A percentile compares a stretch with the other conserved stretches of the same genome.
Evolutionary conservation across 1,140 invertebrate genomes (phyloP).

Genomic region (Ooceraea biroi): DNA sequence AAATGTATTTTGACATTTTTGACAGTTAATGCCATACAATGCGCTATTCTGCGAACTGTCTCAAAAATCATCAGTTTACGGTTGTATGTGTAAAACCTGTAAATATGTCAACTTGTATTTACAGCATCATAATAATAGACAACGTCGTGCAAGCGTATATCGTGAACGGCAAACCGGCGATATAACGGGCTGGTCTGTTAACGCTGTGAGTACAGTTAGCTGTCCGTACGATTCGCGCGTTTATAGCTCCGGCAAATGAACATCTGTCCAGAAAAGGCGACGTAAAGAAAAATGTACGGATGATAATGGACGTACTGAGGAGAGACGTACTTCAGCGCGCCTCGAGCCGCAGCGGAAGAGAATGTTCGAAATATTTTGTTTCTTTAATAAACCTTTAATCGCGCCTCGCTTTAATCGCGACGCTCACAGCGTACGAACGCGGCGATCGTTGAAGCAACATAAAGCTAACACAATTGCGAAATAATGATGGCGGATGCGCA

Average conservation of each 20-base stretch:
- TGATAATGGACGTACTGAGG: not conserved
- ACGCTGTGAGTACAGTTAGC: conserved; percentile 75
- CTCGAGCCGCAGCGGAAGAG: not conserved
- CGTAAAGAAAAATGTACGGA: not conserved
- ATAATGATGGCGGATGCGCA: conserved; percentile 7
- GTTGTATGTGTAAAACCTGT: too few species aligned
- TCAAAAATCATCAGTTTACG: too few species aligned
- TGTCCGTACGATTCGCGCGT: conserved; percentile 40
- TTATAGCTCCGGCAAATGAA: conserved; percentile 29
- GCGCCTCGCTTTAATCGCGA: not conserved
- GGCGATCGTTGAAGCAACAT: not conserved
- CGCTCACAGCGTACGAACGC: not conserved
- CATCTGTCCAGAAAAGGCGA: not conserved
- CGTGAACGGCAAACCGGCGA: conserved; percentile 56
- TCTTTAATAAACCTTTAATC: conserved; percentile 30
- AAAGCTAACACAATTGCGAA: conserved; percentile 48
- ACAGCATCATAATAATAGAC: conserved; percentile 9
- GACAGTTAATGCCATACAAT: too few species aligned
- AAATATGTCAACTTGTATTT: conserved; percentile 24
- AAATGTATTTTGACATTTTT: too few species aligned
- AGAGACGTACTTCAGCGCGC: not conserved
- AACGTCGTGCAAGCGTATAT: conserved; percentile 32
- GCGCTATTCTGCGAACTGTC: too few species aligned
- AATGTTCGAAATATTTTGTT: not conserved
- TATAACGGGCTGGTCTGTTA: conserved; percentile 61